phyloP scores from a whole-genome alignment of 2,113 vertebrate species.

The Mustela lutreola region DNA sequence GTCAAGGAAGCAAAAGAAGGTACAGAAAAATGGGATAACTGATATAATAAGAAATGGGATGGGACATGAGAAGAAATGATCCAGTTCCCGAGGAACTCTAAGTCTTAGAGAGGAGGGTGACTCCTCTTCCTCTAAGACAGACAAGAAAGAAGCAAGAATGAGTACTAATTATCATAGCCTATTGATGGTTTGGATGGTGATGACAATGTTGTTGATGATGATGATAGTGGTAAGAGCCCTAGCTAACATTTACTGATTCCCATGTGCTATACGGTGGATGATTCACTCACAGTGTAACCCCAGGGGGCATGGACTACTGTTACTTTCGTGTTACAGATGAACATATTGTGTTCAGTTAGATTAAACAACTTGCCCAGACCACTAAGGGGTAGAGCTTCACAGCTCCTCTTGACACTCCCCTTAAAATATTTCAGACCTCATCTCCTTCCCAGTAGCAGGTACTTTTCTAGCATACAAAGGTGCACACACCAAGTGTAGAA shows the following conservation, averaged over 20 bases:
- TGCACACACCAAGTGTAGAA: not conserved
- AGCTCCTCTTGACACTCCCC: not conserved
- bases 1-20: not conserved
- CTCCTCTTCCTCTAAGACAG: not conserved
- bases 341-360: not conserved
- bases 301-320: no score
- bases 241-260: not conserved
- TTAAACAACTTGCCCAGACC: not conserved
- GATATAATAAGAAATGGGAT: not conserved
- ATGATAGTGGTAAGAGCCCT: rapidly evolving
- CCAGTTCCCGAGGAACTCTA: not conserved
- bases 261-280: no score
- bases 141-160: not conserved
- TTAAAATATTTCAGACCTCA: not conserved
- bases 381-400: not conserved
- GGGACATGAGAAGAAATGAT: not conserved
- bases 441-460: no score
- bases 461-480: not conserved
- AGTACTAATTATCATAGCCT: not conserved
- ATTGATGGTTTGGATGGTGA: no score
- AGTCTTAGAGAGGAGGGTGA: not conserved
- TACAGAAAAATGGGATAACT: not conserved
- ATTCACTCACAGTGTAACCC: not conserved
- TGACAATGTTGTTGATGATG: not conserved
- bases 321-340: not conserved